Conservation (phyloP, 2,888 invertebrate genomes). For the Orthosia incerta region DNA sequence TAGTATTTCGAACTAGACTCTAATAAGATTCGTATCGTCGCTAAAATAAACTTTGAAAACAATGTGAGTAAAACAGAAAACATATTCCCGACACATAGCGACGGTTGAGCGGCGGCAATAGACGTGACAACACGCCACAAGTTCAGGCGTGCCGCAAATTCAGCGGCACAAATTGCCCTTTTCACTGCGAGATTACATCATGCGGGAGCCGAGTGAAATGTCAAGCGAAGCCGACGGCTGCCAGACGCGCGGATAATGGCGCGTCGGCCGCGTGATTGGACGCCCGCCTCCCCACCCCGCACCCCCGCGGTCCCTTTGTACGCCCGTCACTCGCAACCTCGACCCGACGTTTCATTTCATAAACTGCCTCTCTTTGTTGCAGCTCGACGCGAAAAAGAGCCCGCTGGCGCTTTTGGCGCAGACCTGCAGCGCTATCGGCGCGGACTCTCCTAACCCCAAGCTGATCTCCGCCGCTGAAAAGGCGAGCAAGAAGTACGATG, state of each 20-base stretch:
- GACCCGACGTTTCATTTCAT: slow-evolving; percentile 89
- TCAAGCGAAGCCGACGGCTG: slow-evolving; percentile 91
- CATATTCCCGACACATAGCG: slow-evolving; percentile 68
- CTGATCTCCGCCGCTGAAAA: slow-evolving; percentile 94
- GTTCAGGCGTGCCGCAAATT: slow-evolving; percentile 90
- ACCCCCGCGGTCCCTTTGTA: slow-evolving; percentile 87
- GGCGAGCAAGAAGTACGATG: slow-evolving; percentile 92
- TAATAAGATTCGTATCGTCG: slow-evolving; percentile 65
- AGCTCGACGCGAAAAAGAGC: slow-evolving; percentile 99
- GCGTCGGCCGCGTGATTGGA: slow-evolving; percentile 91
- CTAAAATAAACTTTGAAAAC: slow-evolving; percentile 63
- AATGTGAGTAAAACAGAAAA: slow-evolving; percentile 65
- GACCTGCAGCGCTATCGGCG: slow-evolving; percentile 99
- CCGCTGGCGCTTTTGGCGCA: slow-evolving; percentile 98
- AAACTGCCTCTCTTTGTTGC: slow-evolving; percentile 91
- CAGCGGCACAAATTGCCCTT: slow-evolving; percentile 91
- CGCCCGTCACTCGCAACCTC: slow-evolving; percentile 88
- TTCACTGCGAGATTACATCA: slow-evolving; percentile 91
- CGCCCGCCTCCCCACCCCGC: slow-evolving; percentile 78
- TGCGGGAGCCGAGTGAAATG: slow-evolving; percentile 91
- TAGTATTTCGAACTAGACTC: slow-evolving; percentile 63
- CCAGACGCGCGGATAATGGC: slow-evolving; percentile 91
- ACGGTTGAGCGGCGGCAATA: slow-evolving; percentile 73
- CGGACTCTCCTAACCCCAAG: slow-evolving; percentile 95
- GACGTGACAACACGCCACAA: slow-evolving; percentile 88